A percentile compares a stretch with the other conserved stretches of the same genome.
phyloP scores from a whole-genome alignment of 1,140 invertebrate species.

The Zaprionus taronus region DNA sequence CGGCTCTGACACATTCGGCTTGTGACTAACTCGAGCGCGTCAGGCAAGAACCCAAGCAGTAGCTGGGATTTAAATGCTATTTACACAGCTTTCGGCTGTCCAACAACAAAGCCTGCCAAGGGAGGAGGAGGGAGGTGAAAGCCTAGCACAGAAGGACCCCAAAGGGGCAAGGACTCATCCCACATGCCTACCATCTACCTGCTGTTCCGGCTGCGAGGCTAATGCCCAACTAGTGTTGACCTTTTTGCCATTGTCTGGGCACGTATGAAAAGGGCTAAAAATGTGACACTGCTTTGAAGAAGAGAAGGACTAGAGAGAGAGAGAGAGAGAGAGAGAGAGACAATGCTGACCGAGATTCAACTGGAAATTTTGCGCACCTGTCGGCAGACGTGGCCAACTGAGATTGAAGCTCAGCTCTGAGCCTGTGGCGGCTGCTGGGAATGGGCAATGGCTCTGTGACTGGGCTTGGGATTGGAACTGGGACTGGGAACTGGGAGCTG shows the following conservation, averaged over 20 bases:
- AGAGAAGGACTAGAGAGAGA: not conserved
- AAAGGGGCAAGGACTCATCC: not conserved
- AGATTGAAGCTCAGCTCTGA: slow-evolving; percentile 38
- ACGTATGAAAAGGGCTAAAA: slow-evolving; percentile 73
- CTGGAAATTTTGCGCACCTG: slow-evolving; percentile 74
- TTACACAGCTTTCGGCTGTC: slow-evolving; percentile 73
- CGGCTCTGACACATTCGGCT: slow-evolving; percentile 5
- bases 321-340: not conserved
- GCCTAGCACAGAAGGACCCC: slow-evolving; percentile 16
- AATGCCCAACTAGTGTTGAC: slow-evolving; percentile 72
- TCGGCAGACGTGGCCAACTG: slow-evolving; percentile 40
- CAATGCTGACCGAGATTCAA: slow-evolving; percentile 73
- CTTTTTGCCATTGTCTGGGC: slow-evolving; percentile 78
- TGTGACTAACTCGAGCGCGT: slow-evolving; percentile 23
- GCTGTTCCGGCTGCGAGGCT: slow-evolving; percentile 9
- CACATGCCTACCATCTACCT: not conserved
- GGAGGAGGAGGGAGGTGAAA: not conserved
- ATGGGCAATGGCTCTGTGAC: slow-evolving; percentile 1
- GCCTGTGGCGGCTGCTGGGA: slow-evolving; percentile 2
- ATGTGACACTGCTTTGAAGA: slow-evolving; percentile 60
- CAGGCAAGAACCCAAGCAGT: slow-evolving; percentile 32
- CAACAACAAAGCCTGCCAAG: slow-evolving; percentile 53
- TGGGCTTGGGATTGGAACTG: slow-evolving; percentile 1
- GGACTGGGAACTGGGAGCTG: not conserved
- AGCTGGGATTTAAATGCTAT: slow-evolving; percentile 76